Percentiles rank a stretch among this genome's conserved stretches.
These are phyloP conservation scores for Orgyia antiqua DNA, from an alignment of 2,888 invertebrate species.

Conservation along the genomic window DNA sequence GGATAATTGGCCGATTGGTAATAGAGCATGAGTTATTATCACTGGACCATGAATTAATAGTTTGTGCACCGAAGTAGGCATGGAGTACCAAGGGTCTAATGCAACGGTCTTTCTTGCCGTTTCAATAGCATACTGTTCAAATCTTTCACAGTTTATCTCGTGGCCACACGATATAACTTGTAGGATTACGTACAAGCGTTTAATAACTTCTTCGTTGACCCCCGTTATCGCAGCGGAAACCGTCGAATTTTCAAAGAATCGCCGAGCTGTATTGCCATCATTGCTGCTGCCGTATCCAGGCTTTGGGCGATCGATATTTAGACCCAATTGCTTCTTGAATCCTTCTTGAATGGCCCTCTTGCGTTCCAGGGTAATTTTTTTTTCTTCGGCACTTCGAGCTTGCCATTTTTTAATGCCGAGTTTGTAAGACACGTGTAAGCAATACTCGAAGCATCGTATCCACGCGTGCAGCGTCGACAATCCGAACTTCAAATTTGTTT, in stretches of 20 bases:
- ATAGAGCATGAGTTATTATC: too few species aligned
- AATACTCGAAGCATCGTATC: constrained; percentile 10
- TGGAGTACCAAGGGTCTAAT: constrained; percentile 2
- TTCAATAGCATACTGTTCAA: neutral
- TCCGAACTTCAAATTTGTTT: constrained; percentile 6
- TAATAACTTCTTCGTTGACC: neutral
- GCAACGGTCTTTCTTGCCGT: neutral
- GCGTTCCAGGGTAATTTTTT: constrained; percentile 1
- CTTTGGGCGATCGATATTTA: constrained; percentile 6
- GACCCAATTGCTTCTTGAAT: constrained; percentile 5
- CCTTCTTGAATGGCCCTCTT: constrained; percentile 4
- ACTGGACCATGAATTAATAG: too few species aligned
- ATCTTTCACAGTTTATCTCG: neutral
- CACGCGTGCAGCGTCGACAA: constrained; percentile 8
- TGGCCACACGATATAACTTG: neutral
- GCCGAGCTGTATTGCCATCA: constrained; percentile 6
- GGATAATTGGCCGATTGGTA: too few species aligned
- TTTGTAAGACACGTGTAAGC: constrained; percentile 6
- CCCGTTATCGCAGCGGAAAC: constrained; percentile 1
- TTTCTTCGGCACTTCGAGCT: constrained; percentile 5
- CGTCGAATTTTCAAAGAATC: constrained; percentile 1
- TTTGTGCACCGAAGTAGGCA: constrained; percentile 1
- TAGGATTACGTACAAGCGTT: constrained; percentile 1
- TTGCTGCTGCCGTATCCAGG: constrained; percentile 7
- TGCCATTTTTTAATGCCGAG: constrained; percentile 8